Evolutionary conservation across 2,797 vertebrate genomes (phyloP).

Genomic region (Dipus sagitta): DNA sequence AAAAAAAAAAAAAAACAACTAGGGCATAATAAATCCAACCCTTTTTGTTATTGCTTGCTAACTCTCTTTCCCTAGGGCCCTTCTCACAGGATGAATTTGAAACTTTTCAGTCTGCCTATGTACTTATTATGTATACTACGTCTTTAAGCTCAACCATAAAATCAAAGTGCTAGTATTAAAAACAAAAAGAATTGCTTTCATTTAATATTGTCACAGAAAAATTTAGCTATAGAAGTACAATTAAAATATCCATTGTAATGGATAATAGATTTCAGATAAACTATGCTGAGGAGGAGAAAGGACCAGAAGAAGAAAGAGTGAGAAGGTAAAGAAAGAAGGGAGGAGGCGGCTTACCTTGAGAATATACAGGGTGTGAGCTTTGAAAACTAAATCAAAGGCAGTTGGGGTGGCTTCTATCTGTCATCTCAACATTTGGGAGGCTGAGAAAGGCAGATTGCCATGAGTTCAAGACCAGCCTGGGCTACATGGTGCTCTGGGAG

Average conservation of each 20-base stretch:
- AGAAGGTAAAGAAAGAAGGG: neutral
- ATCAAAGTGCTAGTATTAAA: slow-evolving; percentile 61
- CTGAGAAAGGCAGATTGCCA: neutral
- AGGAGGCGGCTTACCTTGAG: neutral
- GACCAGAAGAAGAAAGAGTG: neutral
- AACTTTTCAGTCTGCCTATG: slow-evolving; percentile 40
- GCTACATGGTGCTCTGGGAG: no score
- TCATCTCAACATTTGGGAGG: neutral
- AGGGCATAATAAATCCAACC: slow-evolving; percentile 43
- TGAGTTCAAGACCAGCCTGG: neutral
- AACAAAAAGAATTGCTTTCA: slow-evolving; percentile 62
- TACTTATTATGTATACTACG: slow-evolving; percentile 42
- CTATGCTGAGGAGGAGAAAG: neutral
- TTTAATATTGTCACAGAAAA: slow-evolving; percentile 58
- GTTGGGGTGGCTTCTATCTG: neutral
- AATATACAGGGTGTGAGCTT: neutral
- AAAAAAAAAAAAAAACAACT: neutral
- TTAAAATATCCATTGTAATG: slow-evolving; percentile 55
- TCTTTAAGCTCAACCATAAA: slow-evolving; percentile 58
- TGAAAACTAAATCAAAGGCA: neutral
- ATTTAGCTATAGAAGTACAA: slow-evolving; percentile 28
- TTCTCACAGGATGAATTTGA: slow-evolving; percentile 51
- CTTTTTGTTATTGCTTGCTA: slow-evolving; percentile 56
- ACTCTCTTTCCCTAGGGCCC: slow-evolving; percentile 53
- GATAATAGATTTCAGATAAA: slow-evolving; percentile 55